Evolutionary conservation across 2,797 vertebrate species (phyloP), one percentile per base, ranked within the genome.

Genomic region (Chrysocyon brachyurus): DNA sequence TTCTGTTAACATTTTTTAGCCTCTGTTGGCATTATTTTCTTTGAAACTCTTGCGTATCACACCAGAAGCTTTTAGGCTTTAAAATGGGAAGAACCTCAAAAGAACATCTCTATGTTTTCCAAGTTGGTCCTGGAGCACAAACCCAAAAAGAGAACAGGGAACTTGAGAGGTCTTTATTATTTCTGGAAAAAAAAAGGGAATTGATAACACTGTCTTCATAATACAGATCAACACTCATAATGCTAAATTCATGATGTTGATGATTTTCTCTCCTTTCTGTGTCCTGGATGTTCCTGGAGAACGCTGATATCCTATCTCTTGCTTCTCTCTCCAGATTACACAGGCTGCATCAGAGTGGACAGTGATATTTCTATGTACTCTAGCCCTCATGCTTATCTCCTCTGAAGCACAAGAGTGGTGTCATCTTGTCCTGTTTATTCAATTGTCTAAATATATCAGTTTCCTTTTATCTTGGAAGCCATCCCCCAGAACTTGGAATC

Each of bases 1-100:
- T 64, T 96, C 94, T 82, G 3, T 40, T 81, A 66, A 57, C 26
- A 57, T 96, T 93, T 68, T 70, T 90, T 96, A 88, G 64, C n/a
- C 73, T 85, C 36, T 64, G 22, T 61, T 64, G 33, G 14, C 52
- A 81, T 84, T 94, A 84, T 95, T 94, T 95, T 94, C 9, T 90
- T 70, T 89, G 26, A 90, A 77, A 91, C 12, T 19, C 11, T 87
- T 40, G 16, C 22, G 33, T 31, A 28, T 54, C 59, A 93, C 14
- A 40, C 5, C 56, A 89, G 91, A 95, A 82, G 21, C 7, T 78
- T 92, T 93, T 73, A 89, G 19, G 21, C 11, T 89, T 97, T 96
- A 91, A 68, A 88, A 84, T 94, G 63, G 40, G 79, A 97, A 82
- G 75, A 94, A 54, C 52, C 22, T 90, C 21, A 63, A 78, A 91